Evolutionary conservation across 2,797 vertebrate genomes (phyloP), one percentile per base, ranked within the genome.

Genomic region (Paguma larvata): DNA sequence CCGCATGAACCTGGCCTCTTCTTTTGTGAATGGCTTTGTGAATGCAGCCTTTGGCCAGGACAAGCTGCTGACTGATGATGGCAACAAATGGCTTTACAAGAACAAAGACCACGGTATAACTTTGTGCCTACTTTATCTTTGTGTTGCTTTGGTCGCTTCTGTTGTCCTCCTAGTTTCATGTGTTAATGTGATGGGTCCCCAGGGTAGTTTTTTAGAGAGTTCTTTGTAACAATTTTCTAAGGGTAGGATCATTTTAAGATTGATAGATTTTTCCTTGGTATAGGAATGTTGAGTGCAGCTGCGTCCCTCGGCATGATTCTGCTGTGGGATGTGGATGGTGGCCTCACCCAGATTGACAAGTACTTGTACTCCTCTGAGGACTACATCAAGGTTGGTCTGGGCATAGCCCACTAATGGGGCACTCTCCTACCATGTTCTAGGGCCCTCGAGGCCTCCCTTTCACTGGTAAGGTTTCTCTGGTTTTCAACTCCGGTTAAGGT

Each of bases 51-150:
- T 99, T 6, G 99, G 99, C 56, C 99, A 99, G 96, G 99, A 99
- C 98, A 99, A 99, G 98, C 99, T 99, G 89, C 99, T 99, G 97
- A 99, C 99, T 0, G 99, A 99, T 3, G 99, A 99, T 19, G 99
- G 99, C 97, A 99, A 99, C 98, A 99, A 99, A 96, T 99, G 99
- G 99, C 98, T 99, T 41, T 99, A 99, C 97, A 99, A 99, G 98
- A 99, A 99, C 99, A 99, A 99, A 97, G 99, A 99, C 98, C 99
- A 99, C 0, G 99, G 99, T 99, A 98, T 98, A 98, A 48, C 78
- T 83, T 48, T 53, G 1, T 77, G 53, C 11, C 38, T 85, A 4
- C 41, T 38, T 70, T 73, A 51, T 27, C 25, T 73, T 67, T 67
- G n/a, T 85, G 19, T 89, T 80, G 14, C 63, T 67, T 73, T 65